Evolutionary conservation across 2,888 invertebrate genomes (phyloP).

Genomic region (Gibbula magus): DNA sequence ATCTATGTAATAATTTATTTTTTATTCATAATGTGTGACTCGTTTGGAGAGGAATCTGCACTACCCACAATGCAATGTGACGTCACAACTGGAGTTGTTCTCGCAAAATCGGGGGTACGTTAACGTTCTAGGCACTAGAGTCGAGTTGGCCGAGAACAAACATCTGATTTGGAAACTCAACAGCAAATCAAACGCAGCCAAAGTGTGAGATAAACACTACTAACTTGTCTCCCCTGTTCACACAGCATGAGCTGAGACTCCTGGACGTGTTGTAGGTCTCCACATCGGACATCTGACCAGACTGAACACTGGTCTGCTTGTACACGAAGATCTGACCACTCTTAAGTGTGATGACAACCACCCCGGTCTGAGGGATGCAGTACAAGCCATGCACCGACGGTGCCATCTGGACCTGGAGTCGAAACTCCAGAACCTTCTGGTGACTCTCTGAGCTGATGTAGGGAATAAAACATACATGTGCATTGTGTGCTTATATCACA

Average conservation of each 20-base stretch:
- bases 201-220: too few species aligned
- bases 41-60: too few species aligned
- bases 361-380: not conserved
- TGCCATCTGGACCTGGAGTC: not conserved
- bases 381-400: conserved; percentile 8
- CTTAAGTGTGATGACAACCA: not conserved
- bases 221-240: not conserved
- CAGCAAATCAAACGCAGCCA: too few species aligned
- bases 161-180: too few species aligned
- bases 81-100: too few species aligned
- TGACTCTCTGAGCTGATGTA: conserved; percentile 12
- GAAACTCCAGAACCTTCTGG: not conserved
- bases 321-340: not conserved
- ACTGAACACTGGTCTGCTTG: not conserved
- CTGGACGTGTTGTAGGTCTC: not conserved
- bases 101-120: too few species aligned
- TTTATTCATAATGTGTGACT: too few species aligned
- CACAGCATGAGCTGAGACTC: conserved; percentile 3
- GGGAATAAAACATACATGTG: too few species aligned
- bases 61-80: too few species aligned
- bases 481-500: not conserved
- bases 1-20: too few species aligned
- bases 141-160: too few species aligned
- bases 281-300: conserved; percentile 14
- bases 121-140: too few species aligned